Conservation (phyloP, 2,113 vertebrate genomes). For the Tursiops truncatus region DNA sequence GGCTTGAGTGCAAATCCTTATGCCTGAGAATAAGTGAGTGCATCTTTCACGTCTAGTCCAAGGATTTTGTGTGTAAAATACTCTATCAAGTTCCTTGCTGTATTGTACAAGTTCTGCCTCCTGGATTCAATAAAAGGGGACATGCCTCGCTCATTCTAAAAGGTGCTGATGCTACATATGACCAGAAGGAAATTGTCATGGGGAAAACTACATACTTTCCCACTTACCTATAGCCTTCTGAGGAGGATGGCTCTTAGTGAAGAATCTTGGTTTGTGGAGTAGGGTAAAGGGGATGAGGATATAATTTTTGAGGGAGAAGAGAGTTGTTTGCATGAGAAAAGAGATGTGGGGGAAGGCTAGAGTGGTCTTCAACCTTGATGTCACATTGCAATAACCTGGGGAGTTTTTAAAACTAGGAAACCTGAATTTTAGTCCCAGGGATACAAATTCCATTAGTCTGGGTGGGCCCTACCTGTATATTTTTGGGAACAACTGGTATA, state of each 20-base stretch:
- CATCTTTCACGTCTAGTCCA: neutral
- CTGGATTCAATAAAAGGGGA: neutral
- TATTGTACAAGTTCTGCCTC: neutral
- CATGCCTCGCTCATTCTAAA: neutral
- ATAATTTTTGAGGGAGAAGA: neutral
- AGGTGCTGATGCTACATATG: neutral
- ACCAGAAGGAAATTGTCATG: neutral
- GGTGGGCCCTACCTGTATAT: neutral
- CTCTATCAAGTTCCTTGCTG: neutral
- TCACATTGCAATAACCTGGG: neutral
- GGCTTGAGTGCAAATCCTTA: neutral
- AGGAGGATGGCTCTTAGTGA: neutral
- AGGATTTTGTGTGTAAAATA: neutral
- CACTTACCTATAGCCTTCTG: neutral
- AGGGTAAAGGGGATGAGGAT: neutral
- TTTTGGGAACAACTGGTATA: neutral
- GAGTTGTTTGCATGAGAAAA: neutral
- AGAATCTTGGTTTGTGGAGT: neutral
- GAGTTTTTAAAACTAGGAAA: neutral
- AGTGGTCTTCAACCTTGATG: neutral
- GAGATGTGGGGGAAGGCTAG: neutral
- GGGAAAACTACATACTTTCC: neutral
- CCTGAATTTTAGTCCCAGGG: neutral
- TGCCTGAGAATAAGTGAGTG: neutral
- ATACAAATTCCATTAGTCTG: neutral